A percentile compares a stretch with the other conserved stretches of the same genome.
phyloP scores from a whole-genome alignment of 2,113 vertebrate species.

The Elanus axillaris region DNA sequence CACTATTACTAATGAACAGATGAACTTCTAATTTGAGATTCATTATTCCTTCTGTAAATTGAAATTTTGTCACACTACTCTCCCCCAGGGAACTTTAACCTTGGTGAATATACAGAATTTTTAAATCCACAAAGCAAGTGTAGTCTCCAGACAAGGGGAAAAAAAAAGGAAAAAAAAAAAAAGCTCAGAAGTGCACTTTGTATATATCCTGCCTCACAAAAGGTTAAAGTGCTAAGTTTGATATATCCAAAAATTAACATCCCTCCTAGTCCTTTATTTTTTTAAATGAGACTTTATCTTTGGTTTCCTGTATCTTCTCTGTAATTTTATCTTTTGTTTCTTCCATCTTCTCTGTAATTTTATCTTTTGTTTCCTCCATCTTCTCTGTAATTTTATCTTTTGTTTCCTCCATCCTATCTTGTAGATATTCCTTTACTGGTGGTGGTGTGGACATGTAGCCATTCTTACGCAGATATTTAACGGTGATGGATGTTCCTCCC shows the following conservation, averaged over 20 bases:
- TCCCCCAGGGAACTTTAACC: neutral
- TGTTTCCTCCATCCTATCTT: slow-evolving; percentile 87
- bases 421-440: slow-evolving; percentile 90
- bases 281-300: slow-evolving; percentile 92
- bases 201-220: slow-evolving; percentile 41
- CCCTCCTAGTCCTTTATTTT: slow-evolving; percentile 84
- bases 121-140: slow-evolving; percentile 28
- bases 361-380: slow-evolving; percentile 90
- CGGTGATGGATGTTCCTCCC: slow-evolving; percentile 89
- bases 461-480: slow-evolving; percentile 87
- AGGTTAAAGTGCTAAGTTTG: slow-evolving; percentile 56
- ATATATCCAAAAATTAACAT: neutral
- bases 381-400: slow-evolving; percentile 81
- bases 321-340: slow-evolving; percentile 92
- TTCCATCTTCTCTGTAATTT: slow-evolving; percentile 87
- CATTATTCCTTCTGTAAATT: neutral
- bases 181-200: slow-evolving; percentile 22
- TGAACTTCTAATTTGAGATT: neutral
- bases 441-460: slow-evolving; percentile 93
- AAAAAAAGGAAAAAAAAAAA: neutral
- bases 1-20: neutral
- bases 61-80: neutral
- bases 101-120: neutral
- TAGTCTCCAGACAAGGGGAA: neutral
- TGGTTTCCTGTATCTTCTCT: slow-evolving; percentile 92